phyloP scores from a whole-genome alignment of 92 coral and sea anemone genomes.

The Phenganax stokvisi region DNA sequence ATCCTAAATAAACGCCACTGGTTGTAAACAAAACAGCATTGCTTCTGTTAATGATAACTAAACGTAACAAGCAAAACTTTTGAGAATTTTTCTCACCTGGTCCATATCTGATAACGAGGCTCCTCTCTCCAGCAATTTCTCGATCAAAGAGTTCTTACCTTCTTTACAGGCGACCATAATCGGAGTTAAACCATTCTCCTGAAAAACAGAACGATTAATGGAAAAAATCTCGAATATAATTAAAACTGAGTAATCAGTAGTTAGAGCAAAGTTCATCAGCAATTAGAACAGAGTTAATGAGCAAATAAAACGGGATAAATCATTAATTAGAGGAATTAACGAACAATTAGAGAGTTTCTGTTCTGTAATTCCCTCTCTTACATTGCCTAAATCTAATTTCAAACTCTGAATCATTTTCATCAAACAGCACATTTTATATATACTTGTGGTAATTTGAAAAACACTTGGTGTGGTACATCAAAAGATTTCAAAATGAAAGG shows the following conservation, averaged over 20 bases:
- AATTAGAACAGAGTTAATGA: no score
- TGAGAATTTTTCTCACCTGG: slow-evolving; percentile 44
- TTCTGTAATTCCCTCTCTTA: no score
- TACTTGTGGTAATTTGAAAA: not conserved
- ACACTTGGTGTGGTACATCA: not conserved
- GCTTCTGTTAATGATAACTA: not conserved
- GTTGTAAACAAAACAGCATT: not conserved
- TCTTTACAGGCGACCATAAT: slow-evolving; percentile 94
- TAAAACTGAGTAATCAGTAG: not conserved
- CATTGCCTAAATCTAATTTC: no score
- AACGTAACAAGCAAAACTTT: not conserved
- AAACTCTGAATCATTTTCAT: no score
- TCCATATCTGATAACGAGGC: slow-evolving; percentile 74
- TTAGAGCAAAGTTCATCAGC: not conserved
- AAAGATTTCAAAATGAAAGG: not conserved
- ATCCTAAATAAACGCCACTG: slow-evolving; percentile 45
- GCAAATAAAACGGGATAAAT: no score
- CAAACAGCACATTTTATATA: not conserved
- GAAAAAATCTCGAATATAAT: not conserved
- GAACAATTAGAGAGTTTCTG: no score
- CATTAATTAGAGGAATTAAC: no score
- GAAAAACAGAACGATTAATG: slow-evolving; percentile 2
- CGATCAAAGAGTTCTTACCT: slow-evolving; percentile 78
- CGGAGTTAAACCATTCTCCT: slow-evolving; percentile 98
- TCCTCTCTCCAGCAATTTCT: slow-evolving; percentile 85